A percentile compares a stretch with the other conserved stretches of the same genome.
These are phyloP conservation scores for Oxytorus armatus DNA, from an alignment of 2,888 invertebrate genomes.

Conservation along the genomic window DNA sequence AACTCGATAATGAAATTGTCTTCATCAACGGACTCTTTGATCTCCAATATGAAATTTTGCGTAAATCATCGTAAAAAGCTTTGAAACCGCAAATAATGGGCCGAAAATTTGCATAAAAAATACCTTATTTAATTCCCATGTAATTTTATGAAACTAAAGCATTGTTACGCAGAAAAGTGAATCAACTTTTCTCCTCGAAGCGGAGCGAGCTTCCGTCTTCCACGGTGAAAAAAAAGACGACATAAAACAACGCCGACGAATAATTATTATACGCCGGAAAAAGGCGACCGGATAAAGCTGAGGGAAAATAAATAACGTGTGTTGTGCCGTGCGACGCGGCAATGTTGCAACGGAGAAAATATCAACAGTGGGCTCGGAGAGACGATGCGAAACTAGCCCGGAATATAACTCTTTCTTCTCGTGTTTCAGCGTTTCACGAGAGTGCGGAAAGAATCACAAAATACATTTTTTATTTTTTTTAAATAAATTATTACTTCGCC, in stretches of 20 bases:
- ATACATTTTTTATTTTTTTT: background rate
- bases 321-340: background rate
- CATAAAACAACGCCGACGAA: slow-evolving; percentile 29
- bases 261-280: slow-evolving; percentile 54
- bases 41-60: background rate
- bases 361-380: slow-evolving; percentile 29
- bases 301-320: slow-evolving; percentile 49
- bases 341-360: slow-evolving; percentile 38
- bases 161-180: slow-evolving; percentile 33
- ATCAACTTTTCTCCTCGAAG: slow-evolving; percentile 27
- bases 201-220: slow-evolving; percentile 8
- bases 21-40: background rate
- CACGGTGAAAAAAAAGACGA: slow-evolving; percentile 12
- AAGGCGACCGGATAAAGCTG: slow-evolving; percentile 38
- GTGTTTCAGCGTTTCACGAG: slow-evolving; percentile 14
- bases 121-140: slow-evolving; percentile 13
- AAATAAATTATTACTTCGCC: background rate
- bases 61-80: background rate
- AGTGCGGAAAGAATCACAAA: background rate
- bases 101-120: background rate
- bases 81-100: slow-evolving; percentile 2
- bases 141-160: slow-evolving; percentile 33
- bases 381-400: slow-evolving; percentile 15
- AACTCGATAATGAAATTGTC: background rate
- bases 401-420: slow-evolving; percentile 13